Evolutionary conservation across 2,113 vertebrate genomes (phyloP).

Genomic region (Diphyllodes magnificus): DNA sequence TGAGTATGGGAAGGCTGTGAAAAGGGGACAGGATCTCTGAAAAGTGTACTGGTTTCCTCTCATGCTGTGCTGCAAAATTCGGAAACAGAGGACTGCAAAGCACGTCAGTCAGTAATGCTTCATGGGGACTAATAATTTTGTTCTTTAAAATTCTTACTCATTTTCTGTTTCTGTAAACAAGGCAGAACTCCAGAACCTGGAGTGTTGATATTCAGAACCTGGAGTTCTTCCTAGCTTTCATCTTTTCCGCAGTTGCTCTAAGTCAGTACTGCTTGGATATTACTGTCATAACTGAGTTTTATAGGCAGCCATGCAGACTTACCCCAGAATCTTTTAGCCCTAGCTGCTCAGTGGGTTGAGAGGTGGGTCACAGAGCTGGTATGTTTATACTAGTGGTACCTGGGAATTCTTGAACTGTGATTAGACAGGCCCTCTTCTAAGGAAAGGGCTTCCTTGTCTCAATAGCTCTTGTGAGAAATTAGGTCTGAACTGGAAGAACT

Average conservation of each 20-base stretch:
- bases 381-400: background rate
- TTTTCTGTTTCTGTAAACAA: background rate
- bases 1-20: constrained; percentile 57
- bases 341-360: background rate
- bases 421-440: background rate
- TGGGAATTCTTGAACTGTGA: background rate
- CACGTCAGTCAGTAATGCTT: background rate
- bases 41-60: background rate
- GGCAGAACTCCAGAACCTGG: background rate
- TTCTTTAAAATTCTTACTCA: background rate
- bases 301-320: background rate
- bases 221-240: background rate
- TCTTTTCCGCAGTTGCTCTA: background rate
- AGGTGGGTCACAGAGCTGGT: background rate
- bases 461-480: background rate
- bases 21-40: background rate
- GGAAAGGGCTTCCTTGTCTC: background rate
- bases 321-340: background rate
- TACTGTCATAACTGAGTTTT: background rate
- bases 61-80: background rate
- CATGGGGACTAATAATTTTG: background rate
- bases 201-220: background rate
- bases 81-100: background rate
- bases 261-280: background rate
- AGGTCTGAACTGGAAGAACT: background rate